A percentile compares a stretch with the other conserved stretches of the same genome.
phyloP scores from a whole-genome alignment of 2,797 vertebrate species.

The Eulemur coronatus region DNA sequence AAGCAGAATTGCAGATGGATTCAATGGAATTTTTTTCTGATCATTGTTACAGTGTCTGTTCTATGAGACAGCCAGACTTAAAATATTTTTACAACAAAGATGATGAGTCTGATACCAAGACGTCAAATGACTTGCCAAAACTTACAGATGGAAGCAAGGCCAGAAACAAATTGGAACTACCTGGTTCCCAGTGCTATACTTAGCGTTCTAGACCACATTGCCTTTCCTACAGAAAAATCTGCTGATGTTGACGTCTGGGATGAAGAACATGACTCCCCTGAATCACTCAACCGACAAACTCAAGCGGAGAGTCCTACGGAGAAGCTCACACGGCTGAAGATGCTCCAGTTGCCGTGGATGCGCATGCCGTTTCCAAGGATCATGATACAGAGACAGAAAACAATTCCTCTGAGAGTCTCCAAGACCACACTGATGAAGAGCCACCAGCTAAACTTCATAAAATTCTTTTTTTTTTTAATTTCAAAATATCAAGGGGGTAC shows the following conservation, averaged over 20 bases:
- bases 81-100: conserved; percentile 81
- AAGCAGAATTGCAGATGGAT: conserved; percentile 85
- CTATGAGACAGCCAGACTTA: conserved; percentile 85
- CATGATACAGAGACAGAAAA: conserved; percentile 87
- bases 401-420: conserved; percentile 85
- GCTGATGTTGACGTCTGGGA: conserved; percentile 83
- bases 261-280: conserved; percentile 86
- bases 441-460: conserved; percentile 82
- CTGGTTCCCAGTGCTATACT: conserved; percentile 76
- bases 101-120: conserved; percentile 77
- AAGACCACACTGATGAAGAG: conserved; percentile 85
- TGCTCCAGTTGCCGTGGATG: conserved; percentile 85
- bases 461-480: too few species aligned
- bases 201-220: conserved; percentile 73
- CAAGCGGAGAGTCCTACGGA: conserved; percentile 84
- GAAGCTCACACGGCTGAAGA: conserved; percentile 85
- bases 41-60: conserved; percentile 88
- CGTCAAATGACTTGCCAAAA: conserved; percentile 76
- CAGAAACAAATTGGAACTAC: conserved; percentile 72
- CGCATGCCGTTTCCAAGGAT: conserved; percentile 85
- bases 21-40: conserved; percentile 89
- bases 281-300: conserved; percentile 72
- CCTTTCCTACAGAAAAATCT: conserved; percentile 84
- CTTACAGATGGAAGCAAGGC: conserved; percentile 75
- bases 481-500: too few species aligned